These are phyloP conservation scores for Pluvialis apricaria DNA, from an alignment of 2,113 vertebrate species.

Conservation along the genomic window DNA sequence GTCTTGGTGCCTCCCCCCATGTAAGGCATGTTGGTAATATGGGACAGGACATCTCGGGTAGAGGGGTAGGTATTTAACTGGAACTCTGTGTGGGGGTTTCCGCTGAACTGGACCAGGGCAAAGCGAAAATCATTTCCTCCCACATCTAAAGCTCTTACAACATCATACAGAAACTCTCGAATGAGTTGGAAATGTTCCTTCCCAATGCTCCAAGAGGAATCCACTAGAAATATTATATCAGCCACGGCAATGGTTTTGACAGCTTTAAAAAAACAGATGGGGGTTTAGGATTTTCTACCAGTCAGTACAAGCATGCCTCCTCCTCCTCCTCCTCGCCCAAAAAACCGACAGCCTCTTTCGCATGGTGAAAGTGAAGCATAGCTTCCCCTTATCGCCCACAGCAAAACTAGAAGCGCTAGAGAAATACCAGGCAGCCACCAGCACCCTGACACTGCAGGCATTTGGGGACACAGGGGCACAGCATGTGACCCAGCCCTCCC, in stretches of 20 bases:
- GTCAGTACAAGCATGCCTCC: background rate
- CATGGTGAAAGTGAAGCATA: background rate
- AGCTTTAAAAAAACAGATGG: slow-evolving; percentile 84
- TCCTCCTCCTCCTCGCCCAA: background rate
- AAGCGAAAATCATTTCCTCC: slow-evolving; percentile 82
- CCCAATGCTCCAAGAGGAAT: slow-evolving; percentile 87
- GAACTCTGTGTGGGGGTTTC: slow-evolving; percentile 84
- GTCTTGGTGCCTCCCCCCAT: slow-evolving; percentile 77
- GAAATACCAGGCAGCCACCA: background rate
- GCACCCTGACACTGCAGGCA: fast-evolving
- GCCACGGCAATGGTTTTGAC: slow-evolving; percentile 81
- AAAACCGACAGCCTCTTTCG: background rate
- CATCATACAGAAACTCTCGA: slow-evolving; percentile 83
- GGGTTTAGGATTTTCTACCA: slow-evolving; percentile 72
- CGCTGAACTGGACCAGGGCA: slow-evolving; percentile 86
- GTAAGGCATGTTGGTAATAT: slow-evolving; percentile 82
- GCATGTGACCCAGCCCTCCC: background rate
- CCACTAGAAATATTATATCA: slow-evolving; percentile 95
- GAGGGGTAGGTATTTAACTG: slow-evolving; percentile 80
- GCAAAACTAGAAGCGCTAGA: background rate
- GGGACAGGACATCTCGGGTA: slow-evolving; percentile 77
- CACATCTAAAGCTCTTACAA: slow-evolving; percentile 82
- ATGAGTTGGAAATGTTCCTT: slow-evolving; percentile 85
- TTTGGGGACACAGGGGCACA: background rate
- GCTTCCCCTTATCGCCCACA: background rate